Evolutionary conservation across 2,113 vertebrate species (phyloP).

Genomic region (Neofelis nebulosa): DNA sequence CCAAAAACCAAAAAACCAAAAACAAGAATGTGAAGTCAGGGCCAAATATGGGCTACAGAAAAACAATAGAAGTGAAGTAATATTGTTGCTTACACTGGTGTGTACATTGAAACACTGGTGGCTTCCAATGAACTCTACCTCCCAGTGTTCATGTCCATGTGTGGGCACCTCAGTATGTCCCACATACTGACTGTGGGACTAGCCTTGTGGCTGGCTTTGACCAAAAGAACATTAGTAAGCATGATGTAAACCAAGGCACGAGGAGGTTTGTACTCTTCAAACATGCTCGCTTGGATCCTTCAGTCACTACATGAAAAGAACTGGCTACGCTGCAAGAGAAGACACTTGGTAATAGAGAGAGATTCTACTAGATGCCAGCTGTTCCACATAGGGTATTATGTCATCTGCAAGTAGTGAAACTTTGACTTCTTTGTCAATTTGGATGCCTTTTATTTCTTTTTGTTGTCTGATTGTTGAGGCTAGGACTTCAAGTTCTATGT

Average conservation of each 20-base stretch:
- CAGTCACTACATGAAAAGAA: not conserved
- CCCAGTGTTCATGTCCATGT: not conserved
- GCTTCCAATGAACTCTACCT: rapidly evolving
- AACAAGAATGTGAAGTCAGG: not conserved
- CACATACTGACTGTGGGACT: not conserved
- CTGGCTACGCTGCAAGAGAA: not conserved
- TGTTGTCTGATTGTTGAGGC: no score
- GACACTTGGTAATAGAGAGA: not conserved
- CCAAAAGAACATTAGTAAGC: not conserved
- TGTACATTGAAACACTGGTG: not conserved
- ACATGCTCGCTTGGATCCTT: not conserved
- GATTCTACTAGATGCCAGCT: not conserved
- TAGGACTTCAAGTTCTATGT: no score
- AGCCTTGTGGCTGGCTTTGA: not conserved
- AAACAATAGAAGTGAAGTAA: not conserved
- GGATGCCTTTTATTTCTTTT: no score
- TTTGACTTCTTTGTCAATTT: no score
- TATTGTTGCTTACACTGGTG: not conserved
- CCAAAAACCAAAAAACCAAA: not conserved
- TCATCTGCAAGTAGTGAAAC: no score
- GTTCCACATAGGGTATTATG: no score
- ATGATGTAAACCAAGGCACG: not conserved
- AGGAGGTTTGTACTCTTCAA: not conserved
- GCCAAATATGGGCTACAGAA: not conserved
- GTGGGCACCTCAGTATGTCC: not conserved